Base-by-base conservation (phyloP, 2,797 vertebrate species). In the Muscicapa comitata region DNA sequence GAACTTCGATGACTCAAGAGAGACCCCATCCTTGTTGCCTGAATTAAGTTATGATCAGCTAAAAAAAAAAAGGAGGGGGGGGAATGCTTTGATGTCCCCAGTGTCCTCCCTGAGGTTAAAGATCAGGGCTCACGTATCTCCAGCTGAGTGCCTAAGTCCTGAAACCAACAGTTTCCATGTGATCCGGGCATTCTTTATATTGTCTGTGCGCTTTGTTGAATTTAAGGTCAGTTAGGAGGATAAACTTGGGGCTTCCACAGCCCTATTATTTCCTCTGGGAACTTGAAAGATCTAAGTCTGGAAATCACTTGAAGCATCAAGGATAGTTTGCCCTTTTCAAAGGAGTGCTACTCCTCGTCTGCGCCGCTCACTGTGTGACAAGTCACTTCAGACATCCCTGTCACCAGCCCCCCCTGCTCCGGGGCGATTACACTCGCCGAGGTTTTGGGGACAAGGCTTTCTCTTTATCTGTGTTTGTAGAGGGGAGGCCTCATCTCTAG, bases 221-320 rank as follows among this genome's bases (percentile, higher is more conserved):
- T 92, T 95, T 95, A 95, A 93, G 95, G 93, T 96, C 95, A 82
- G 90, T 96, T 93, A 96, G 93, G 74, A 88, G 94, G 90, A 96
- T 95, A 95, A 95, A 95, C 93, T 88, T 89, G 92, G 83, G 77
- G 59, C 84, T 95, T 95, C 92, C 88, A 95, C 80, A 25, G 93
- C 59, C 92, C 92, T 93, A 93, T 96, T 95, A 48, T 48, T 48
- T 48, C 47, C 47, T 48, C 47, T 26, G 24, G 47, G 47, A 48
- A 95, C 86, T 67, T 95, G 93, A 93, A 94, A 95, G 94, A 97
- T 92, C 88, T 87, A 93, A 95, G 92, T 74, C 92, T 94, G 90
- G 88, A 79, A 93, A 94, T 91, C 96, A 92, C 90, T 86, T 67
- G 80, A 95, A 95, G 88, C 79, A 95, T 85, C 86, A 48, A 93